Evolutionary conservation across 1,140 invertebrate genomes (phyloP), one percentile per base, ranked within the genome.

Genomic region (Mizuhopecten yessoensis): DNA sequence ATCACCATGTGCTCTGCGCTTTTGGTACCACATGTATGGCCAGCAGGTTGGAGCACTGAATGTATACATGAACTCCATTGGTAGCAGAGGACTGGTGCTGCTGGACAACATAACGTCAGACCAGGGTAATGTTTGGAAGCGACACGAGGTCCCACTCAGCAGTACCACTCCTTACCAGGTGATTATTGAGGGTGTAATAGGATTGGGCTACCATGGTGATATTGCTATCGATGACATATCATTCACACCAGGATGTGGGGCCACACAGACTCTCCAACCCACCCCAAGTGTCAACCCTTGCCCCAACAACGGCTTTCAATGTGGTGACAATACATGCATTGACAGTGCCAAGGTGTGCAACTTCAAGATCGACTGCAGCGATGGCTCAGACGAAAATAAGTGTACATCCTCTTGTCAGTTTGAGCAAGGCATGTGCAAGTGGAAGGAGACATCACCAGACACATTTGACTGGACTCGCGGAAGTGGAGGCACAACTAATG

Each of bases 1-100:
- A 88, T 92, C 92, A 9, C 86, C 94, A 75, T 96, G 94, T 92
- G 89, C 92, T 33, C 34, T 96, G 20, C 92, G 94, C 34, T 98
- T 98, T 95, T 98, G 97, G 97, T 97, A 97, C 93, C 98, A 98
- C 94, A 98, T 98, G 98, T 98, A 97, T 94, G 98, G 98, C 11
- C 39, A 57, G n/a, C 39, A 95, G 39, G 92, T 95, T 23, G 95
- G 95, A 34, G 86, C 90, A 5, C 92, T 96, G 0, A 94, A 95
- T 89, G 91, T 96, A 11, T 94, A 94, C 86, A 90, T 92, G 45
- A 93, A 90, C 34, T 91, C 93, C 15, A 86, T 93, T 17, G 42
- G 90, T 86, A 90, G 34, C n/a, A n/a, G 23, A 0, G 92, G 93
- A 57, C 39, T 86, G n/a, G 45, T 89, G 36, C 36, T 92, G 3